phyloP scores from a whole-genome alignment of 2,113 vertebrate genomes.

The Eleginops maclovinus region DNA sequence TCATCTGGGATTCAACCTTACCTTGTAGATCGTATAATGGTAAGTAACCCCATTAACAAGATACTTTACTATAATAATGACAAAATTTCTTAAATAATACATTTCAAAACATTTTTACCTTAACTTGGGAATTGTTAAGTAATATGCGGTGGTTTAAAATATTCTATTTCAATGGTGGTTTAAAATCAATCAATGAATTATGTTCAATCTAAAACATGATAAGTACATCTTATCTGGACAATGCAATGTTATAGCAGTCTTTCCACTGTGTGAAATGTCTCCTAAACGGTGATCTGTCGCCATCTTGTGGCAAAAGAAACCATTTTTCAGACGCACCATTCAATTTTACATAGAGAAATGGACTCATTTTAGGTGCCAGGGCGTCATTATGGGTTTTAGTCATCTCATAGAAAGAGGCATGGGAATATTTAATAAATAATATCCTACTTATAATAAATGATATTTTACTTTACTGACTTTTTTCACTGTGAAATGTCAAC shows the following conservation, averaged over 20 bases:
- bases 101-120: background rate
- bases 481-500: background rate
- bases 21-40: background rate
- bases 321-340: background rate
- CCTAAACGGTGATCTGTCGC: slow-evolving; percentile 56
- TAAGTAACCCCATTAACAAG: background rate
- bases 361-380: background rate
- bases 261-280: background rate
- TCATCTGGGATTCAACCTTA: background rate
- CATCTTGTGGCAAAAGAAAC: slow-evolving; percentile 71
- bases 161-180: slow-evolving; percentile 21
- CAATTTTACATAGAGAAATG: background rate
- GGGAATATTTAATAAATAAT: background rate
- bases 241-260: no score
- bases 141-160: slow-evolving; percentile 70
- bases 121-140: background rate
- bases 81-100: background rate
- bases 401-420: background rate
- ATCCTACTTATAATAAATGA: background rate
- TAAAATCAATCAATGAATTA: background rate
- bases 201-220: background rate
- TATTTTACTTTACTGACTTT: background rate
- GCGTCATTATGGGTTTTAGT: background rate
- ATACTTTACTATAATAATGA: background rate
- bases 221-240: background rate